Percentiles rank a stretch among this genome's conserved stretches.
Conservation (phyloP, 2,797 vertebrate genomes). For the Megaceryle alcyon region DNA sequence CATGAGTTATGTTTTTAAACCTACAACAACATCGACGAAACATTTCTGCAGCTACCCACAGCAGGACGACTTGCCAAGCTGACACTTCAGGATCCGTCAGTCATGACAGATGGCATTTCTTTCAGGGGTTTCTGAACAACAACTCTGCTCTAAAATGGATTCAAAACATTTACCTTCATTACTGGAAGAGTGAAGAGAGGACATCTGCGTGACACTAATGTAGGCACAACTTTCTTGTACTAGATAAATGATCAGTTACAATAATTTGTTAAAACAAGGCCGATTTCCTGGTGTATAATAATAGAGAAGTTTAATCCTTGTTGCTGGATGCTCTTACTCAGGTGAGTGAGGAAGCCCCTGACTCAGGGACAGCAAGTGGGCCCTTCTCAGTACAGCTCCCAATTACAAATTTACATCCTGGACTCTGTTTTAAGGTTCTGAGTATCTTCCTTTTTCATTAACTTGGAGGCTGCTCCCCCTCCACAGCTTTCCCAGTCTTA, state of each 20-base stretch:
- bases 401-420: not conserved
- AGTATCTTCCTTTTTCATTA: not conserved
- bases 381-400: not conserved
- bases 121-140: constrained; percentile 9
- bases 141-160: constrained; percentile 25
- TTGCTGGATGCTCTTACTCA: not conserved
- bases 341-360: not conserved
- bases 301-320: not conserved
- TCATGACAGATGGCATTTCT: not conserved
- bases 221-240: not conserved
- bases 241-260: not conserved
- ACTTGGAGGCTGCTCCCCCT: not conserved
- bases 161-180: constrained; percentile 10
- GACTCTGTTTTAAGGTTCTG: not conserved
- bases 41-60: constrained; percentile 69
- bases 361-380: not conserved
- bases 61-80: constrained; percentile 63
- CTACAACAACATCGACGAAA: constrained; percentile 70
- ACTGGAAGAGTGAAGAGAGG: not conserved
- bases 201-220: not conserved
- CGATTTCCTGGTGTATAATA: not conserved
- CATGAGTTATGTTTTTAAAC: constrained; percentile 63
- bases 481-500: not conserved
- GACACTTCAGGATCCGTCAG: constrained; percentile 7
- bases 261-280: constrained; percentile 6